Base-by-base conservation (phyloP, 2,888 invertebrate genomes). In the Caenorhabditis wallacei region DNA sequence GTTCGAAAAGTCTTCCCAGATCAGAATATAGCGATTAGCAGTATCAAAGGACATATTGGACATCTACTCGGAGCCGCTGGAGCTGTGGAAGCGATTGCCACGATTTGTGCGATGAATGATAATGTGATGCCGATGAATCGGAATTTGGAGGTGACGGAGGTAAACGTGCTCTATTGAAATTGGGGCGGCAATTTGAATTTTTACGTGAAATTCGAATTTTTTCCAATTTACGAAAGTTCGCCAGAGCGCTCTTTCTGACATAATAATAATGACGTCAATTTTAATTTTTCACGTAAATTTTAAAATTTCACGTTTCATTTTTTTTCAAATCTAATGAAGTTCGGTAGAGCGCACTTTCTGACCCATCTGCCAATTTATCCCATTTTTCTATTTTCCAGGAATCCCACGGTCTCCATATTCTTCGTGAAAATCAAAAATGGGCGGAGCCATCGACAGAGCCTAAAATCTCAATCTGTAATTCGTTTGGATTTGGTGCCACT, bases 401-500 rank as follows among this genome's bases (percentile, higher is more conserved):
- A 40, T 30, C 30, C 30, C 4, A 30, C 30, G 30, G 30, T 30
- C 30, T 30, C 30, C 95, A 95, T 92, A 95, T 95, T 93, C 95
- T 96, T 3, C 93, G 94, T 5, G 94, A 91, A 48, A 92, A 93
- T 78, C 94, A 94, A 26, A 69, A 84, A 84, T 96, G 96, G 96
- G 90, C 92, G 22, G 43, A n/a, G 22, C 24, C 46, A 11, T 61
- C 48, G 13, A 59, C 40, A 16, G n/a, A 74, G 5, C 26, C 66
- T 2, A 71, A 84, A 54, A 78, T 87, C 8, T 97, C 96, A 18
- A 92, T 99, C 66, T 97, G 96, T 92, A 99, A 99, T 93, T 97
- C 98, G 0, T 98, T 99, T 94, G 99, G 98, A 5, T 99, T 99
- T 94, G 98, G 99, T 72, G 98, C 98, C 54, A 98, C 98, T 2